A percentile compares a stretch with the other conserved stretches of the same genome.
These are phyloP conservation scores for Macrotis lagotis DNA, from an alignment of 2,113 vertebrate species.

Conservation along the genomic window DNA sequence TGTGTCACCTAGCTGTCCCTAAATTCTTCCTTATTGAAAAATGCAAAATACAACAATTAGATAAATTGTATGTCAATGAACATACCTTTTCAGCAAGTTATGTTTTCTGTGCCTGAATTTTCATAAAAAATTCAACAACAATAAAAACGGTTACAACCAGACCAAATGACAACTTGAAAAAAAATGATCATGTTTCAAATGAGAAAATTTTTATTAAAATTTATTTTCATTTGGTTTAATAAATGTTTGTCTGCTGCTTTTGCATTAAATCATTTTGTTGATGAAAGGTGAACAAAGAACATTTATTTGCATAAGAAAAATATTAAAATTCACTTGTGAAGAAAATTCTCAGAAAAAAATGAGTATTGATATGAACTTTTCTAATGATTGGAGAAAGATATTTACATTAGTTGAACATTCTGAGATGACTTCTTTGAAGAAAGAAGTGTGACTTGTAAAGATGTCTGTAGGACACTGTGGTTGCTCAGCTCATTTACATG, in stretches of 20 bases:
- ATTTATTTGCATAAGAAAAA: background rate
- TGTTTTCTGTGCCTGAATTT: background rate
- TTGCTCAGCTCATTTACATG: background rate
- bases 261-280: background rate
- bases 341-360: background rate
- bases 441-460: background rate
- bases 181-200: no score
- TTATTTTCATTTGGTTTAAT: background rate
- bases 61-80: background rate
- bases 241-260: background rate
- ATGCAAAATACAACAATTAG: background rate
- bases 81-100: background rate
- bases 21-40: background rate
- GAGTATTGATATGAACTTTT: background rate
- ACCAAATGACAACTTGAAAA: no score
- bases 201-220: background rate
- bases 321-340: background rate
- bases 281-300: background rate
- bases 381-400: background rate
- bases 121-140: no score
- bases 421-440: background rate
- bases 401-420: background rate
- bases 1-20: no score
- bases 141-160: no score
- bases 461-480: background rate